Percentiles rank a stretch among this genome's conserved stretches.
phyloP scores from a whole-genome alignment of 2,888 invertebrate genomes.

The Drosophila sordidula region DNA sequence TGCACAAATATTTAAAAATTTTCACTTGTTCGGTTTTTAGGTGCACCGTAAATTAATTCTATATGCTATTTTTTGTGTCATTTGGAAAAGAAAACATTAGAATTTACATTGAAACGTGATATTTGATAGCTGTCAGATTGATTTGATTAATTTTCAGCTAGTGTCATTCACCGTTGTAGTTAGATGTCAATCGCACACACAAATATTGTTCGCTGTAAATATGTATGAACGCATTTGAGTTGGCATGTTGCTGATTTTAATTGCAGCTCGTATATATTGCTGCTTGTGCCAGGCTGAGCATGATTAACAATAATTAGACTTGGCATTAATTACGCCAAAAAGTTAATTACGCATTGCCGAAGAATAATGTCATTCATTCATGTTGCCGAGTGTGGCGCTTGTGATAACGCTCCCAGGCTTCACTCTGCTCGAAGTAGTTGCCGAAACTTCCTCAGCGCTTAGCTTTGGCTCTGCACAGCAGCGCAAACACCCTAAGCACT shows the following conservation, averaged over 20 bases:
- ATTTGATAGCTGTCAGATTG: neutral
- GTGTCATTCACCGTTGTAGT: constrained; percentile 26
- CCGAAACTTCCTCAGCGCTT: constrained; percentile 6
- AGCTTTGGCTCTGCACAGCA: constrained; percentile 1
- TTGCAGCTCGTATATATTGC: constrained; percentile 80
- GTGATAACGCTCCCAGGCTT: constrained; percentile 32
- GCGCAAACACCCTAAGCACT: neutral
- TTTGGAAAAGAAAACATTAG: no score
- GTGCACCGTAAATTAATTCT: no score
- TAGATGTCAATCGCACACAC: neutral
- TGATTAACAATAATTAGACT: constrained; percentile 84
- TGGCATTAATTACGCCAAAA: constrained; percentile 84
- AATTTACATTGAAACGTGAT: no score
- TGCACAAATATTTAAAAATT: no score
- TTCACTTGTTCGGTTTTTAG: no score
- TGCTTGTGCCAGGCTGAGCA: constrained; percentile 73
- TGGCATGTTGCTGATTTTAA: constrained; percentile 77
- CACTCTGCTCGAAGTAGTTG: constrained; percentile 5
- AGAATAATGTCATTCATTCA: constrained; percentile 59
- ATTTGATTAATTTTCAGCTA: constrained; percentile 1
- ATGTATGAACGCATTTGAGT: constrained; percentile 30
- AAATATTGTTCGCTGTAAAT: constrained; percentile 19
- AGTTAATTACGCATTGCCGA: constrained; percentile 80
- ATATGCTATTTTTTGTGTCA: no score
- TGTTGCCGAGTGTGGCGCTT: constrained; percentile 37